phyloP scores from a whole-genome alignment of 64 coral and sea anemone species.

The Astreopora myriophthalma region DNA sequence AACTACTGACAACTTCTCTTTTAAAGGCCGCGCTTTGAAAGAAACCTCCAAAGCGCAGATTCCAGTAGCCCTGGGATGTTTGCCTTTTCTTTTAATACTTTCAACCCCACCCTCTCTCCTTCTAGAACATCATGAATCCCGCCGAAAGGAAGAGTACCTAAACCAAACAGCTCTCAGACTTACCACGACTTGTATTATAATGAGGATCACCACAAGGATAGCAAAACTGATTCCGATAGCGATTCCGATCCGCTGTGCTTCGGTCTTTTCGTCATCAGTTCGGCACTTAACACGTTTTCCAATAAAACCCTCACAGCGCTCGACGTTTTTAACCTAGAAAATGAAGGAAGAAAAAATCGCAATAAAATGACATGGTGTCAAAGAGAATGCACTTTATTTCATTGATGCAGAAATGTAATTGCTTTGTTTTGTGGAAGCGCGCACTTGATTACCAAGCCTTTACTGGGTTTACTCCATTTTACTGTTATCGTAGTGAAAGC shows the following conservation, averaged over 20 bases:
- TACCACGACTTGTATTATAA: not conserved
- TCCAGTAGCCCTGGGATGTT: too few species aligned
- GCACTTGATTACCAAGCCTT: too few species aligned
- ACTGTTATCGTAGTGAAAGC: too few species aligned
- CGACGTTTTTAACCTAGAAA: conserved; percentile 43
- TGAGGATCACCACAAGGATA: not conserved
- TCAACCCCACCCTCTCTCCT: too few species aligned
- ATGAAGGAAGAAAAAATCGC: not conserved
- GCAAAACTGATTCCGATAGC: conserved; percentile 14
- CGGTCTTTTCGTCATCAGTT: not conserved
- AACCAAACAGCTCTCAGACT: not conserved
- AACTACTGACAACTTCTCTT: too few species aligned
- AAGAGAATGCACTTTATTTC: too few species aligned
- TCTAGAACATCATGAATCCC: not conserved
- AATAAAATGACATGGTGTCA: not conserved
- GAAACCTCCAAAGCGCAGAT: too few species aligned
- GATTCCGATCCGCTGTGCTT: conserved; percentile 23
- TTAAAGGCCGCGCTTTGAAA: too few species aligned
- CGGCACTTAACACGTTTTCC: not conserved
- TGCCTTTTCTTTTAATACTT: too few species aligned
- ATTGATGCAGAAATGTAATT: too few species aligned
- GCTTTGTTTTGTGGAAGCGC: too few species aligned
- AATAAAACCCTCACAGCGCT: not conserved
- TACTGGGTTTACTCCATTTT: too few species aligned
- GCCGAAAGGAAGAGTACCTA: not conserved